A percentile compares a stretch with the other conserved stretches of the same genome.
Conservation (phyloP, 2,797 vertebrate species). For the Tarsius wallacei region DNA sequence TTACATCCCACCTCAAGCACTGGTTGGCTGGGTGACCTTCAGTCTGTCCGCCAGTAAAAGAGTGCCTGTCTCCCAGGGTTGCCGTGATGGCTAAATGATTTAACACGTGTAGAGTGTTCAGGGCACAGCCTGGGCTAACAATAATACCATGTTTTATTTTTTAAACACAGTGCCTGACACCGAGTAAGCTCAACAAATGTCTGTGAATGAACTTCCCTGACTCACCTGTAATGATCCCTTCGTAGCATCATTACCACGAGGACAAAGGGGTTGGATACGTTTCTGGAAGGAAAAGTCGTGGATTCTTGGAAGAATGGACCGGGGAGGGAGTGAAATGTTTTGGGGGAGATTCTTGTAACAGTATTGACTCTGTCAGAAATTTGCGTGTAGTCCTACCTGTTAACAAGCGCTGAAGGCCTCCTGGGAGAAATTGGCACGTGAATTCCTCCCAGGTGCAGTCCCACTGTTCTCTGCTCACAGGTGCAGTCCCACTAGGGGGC, state of each 20-base stretch:
- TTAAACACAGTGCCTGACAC: not conserved
- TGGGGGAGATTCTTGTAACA: not conserved
- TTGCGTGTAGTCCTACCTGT: not conserved
- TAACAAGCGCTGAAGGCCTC: not conserved
- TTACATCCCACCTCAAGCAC: not conserved
- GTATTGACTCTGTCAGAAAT: not conserved
- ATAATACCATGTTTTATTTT: not conserved
- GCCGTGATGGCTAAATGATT: not conserved
- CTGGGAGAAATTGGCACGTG: not conserved
- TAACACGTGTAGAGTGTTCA: not conserved
- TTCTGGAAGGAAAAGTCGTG: not conserved
- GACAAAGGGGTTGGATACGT: not conserved
- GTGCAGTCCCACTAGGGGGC: not conserved
- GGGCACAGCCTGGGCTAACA: not conserved
- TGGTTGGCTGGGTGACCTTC: not conserved
- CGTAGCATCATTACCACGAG: not conserved
- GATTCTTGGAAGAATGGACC: not conserved
- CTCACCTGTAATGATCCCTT: not conserved
- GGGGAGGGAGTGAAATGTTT: not conserved
- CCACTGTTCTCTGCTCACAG: not conserved
- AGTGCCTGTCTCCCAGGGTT: not conserved
- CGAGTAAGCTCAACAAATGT: not conserved
- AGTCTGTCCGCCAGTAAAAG: not conserved
- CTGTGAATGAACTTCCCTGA: not conserved
- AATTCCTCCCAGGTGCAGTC: too few species aligned